Percentiles rank a stretch among this genome's conserved stretches.
Conservation (phyloP, 2,888 invertebrate genomes). For the Scaptomyza reducta region DNA sequence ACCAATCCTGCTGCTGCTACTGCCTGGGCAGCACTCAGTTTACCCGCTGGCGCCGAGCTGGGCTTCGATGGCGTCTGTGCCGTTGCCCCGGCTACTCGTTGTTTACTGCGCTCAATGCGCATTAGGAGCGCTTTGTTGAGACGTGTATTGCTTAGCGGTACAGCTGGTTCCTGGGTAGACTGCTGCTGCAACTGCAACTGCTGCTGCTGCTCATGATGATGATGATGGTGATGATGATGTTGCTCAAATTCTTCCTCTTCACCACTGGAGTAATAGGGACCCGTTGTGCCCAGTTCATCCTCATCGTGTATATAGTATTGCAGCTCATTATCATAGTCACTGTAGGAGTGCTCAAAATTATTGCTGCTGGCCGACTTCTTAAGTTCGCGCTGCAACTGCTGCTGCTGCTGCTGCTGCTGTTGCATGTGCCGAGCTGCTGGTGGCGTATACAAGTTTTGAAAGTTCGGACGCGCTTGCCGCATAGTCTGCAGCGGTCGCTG, state of each 20-base stretch:
- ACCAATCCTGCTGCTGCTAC: slow-evolving; percentile 77
- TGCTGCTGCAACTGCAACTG: not conserved
- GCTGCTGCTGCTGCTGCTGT: slow-evolving; percentile 36
- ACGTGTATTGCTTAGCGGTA: slow-evolving; percentile 85
- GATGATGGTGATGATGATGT: not conserved
- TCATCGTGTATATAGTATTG: slow-evolving; percentile 84
- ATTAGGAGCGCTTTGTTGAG: slow-evolving; percentile 91
- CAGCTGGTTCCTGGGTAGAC: slow-evolving; percentile 26
- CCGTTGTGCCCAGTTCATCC: slow-evolving; percentile 81
- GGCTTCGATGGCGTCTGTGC: slow-evolving; percentile 63
- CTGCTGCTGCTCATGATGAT: slow-evolving; percentile 22
- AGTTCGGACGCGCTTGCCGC: slow-evolving; percentile 77
- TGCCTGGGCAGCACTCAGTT: slow-evolving; percentile 42
- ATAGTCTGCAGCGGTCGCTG: slow-evolving; percentile 54
- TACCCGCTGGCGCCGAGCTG: slow-evolving; percentile 82
- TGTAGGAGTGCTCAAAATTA: slow-evolving; percentile 82
- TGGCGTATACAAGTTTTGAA: slow-evolving; percentile 82
- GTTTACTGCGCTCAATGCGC: slow-evolving; percentile 85
- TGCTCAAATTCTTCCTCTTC: slow-evolving; percentile 76
- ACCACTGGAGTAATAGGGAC: slow-evolving; percentile 82
- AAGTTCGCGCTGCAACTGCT: slow-evolving; percentile 58
- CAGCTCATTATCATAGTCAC: slow-evolving; percentile 83
- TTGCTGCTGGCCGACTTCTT: slow-evolving; percentile 84
- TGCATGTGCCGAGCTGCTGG: slow-evolving; percentile 80
- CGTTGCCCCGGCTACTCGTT: slow-evolving; percentile 72